Conservation (phyloP, 2,113 vertebrate species). For the Zosterops pallidus region DNA sequence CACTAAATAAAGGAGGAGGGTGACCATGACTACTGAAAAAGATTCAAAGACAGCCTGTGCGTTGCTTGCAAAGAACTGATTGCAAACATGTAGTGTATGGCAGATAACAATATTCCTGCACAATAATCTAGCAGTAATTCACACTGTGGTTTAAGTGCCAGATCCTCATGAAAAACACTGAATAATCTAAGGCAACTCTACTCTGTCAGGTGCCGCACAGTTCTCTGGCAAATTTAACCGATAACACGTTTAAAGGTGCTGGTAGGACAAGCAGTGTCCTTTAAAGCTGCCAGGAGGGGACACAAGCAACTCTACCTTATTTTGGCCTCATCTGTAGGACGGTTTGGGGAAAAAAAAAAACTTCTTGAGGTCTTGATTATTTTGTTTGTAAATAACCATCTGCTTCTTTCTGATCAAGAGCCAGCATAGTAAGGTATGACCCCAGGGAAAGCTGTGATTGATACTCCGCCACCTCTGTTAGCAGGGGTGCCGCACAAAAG, state of each 20-base stretch:
- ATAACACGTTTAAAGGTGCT: neutral
- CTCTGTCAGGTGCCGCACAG: neutral
- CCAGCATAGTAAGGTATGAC: constrained; percentile 68
- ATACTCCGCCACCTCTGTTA: constrained; percentile 66
- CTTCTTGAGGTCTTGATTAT: constrained; percentile 68
- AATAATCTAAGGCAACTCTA: constrained; percentile 38
- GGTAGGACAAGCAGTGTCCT: constrained; percentile 5
- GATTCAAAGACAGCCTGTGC: constrained; percentile 48
- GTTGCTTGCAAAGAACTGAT: constrained; percentile 19
- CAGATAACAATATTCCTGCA: constrained; percentile 46
- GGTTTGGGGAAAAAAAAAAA: neutral
- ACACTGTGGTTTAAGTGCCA: constrained; percentile 33
- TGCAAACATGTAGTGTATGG: constrained; percentile 18
- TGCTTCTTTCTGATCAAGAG: constrained; percentile 71
- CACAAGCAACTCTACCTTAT: neutral
- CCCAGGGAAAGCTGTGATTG: constrained; percentile 68
- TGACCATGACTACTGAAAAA: constrained; percentile 68
- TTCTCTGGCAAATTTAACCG: constrained; percentile 17
- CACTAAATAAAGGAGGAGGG: constrained; percentile 68
- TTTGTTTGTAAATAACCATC: constrained; percentile 77
- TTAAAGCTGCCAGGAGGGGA: constrained; percentile 30
- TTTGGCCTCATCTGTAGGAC: constrained; percentile 38
- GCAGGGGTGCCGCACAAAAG: constrained; percentile 60
- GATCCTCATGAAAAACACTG: constrained; percentile 31
- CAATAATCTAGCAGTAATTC: constrained; percentile 58